Base-by-base conservation (phyloP, 2,113 vertebrate genomes). In the Conger conger region DNA sequence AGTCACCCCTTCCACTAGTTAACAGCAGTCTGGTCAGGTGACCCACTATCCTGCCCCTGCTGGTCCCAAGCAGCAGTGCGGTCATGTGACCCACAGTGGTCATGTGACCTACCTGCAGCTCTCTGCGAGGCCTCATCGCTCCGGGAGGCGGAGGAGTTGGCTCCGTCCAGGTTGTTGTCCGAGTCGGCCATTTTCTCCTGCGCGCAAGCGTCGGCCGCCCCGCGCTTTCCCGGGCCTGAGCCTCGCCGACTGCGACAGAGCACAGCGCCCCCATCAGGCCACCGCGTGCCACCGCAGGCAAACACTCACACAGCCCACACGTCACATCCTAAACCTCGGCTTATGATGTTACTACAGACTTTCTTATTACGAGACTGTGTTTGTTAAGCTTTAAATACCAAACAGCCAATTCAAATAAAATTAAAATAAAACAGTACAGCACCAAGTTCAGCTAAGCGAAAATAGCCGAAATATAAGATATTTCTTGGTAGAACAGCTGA, bases 141-240 rank as follows among this genome's bases (percentile, higher is more conserved):
- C 85, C 98, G 96, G 0, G 97, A 96, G 87, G 96, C 94, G 88
- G 98, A 99, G 87, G 98, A 98, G 92, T 98, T 99, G 88, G 98
- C 96, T 23, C 97, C 96, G 88, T 99, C 98, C 94, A 98, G 98
- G 93, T 96, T 99, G 95, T 96, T 98, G 90, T 99, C 98, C 85
- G 98, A 97, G 95, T 99, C 98, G 80, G 98, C 97, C 98, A 99
- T 99, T 93, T 99, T 99, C 91, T 99, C 98, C 93, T 99, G 98
- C 93, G 98, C 96, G 95, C 98, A 97, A 96, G 98, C 96, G 96
- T 99, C 98, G 95, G 97, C 97, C 96, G 97, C 96, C 95, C 97
- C 98, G 95, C 98, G 97, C 96, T 99, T 99, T 95, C 98, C 97
- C 96, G 99, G 97, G 97, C 98, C 98, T 97, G 98, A 99, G 97